Conservation (phyloP, 1,140 invertebrate species). For the Neodiprion fabricii region DNA sequence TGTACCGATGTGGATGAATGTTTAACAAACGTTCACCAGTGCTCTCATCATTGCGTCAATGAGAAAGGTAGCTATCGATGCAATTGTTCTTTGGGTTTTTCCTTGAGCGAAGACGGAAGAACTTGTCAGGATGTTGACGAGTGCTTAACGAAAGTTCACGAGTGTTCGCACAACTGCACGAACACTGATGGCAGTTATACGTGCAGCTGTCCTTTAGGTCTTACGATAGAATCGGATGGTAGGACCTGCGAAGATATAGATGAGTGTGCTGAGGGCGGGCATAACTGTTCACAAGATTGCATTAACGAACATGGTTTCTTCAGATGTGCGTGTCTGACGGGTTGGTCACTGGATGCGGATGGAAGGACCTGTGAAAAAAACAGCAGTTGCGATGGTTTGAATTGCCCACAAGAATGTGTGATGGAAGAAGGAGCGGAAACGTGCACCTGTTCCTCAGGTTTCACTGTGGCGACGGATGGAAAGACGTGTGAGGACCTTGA, state of each 20-base stretch:
- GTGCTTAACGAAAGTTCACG: slow-evolving; percentile 51
- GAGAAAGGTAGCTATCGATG: slow-evolving; percentile 64
- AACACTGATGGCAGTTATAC: slow-evolving; percentile 66
- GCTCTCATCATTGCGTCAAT: slow-evolving; percentile 60
- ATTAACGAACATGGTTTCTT: slow-evolving; percentile 61
- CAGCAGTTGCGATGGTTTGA: slow-evolving; percentile 29
- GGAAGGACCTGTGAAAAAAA: slow-evolving; percentile 14
- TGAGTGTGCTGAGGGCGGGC: slow-evolving; percentile 62
- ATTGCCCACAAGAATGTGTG: slow-evolving; percentile 57
- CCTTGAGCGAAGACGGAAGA: slow-evolving; percentile 54
- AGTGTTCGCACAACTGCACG: slow-evolving; percentile 42
- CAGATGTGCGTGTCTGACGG: slow-evolving; percentile 58
- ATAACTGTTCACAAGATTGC: slow-evolving; percentile 65
- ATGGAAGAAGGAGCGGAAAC: slow-evolving; percentile 60
- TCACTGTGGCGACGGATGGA: slow-evolving; percentile 35
- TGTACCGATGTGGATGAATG: slow-evolving; percentile 64
- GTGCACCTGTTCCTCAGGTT: slow-evolving; percentile 53
- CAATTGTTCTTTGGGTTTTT: slow-evolving; percentile 64
- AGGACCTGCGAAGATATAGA: slow-evolving; percentile 65
- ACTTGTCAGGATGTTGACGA: slow-evolving; percentile 63
- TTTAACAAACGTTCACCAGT: slow-evolving; percentile 33
- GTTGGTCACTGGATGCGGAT: slow-evolving; percentile 13
- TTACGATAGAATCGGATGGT: slow-evolving; percentile 65
- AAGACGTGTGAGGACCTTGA: slow-evolving; percentile 70
- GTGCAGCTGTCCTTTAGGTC: slow-evolving; percentile 68